A percentile compares a stretch with the other conserved stretches of the same genome.
These are phyloP conservation scores for Platerodrilus igneus DNA, from an alignment of 2,888 invertebrate genomes.

Conservation along the genomic window DNA sequence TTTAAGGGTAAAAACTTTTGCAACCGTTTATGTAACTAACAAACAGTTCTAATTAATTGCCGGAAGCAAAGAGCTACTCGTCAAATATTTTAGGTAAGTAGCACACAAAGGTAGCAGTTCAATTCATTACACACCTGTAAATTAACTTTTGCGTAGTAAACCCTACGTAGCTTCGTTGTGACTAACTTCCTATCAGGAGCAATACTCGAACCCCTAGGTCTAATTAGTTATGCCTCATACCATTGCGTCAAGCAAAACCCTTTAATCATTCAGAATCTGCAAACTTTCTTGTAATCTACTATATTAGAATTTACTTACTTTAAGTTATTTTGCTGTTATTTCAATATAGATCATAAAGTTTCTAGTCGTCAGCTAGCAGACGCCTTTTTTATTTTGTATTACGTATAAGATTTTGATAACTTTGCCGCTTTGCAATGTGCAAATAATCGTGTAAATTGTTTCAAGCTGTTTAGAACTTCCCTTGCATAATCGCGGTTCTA, in stretches of 20 bases:
- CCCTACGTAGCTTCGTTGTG: conserved; percentile 12
- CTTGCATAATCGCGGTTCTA: too few relatives aligned
- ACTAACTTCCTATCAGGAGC: conserved; percentile 23
- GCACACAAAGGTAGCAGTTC: conserved; percentile 16
- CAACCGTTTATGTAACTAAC: conserved; percentile 8
- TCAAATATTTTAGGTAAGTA: conserved; percentile 16
- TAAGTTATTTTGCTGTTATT: conserved; percentile 27
- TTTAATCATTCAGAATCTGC: conserved; percentile 30
- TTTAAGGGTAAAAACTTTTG: conserved; percentile 2
- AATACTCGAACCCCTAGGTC: conserved; percentile 23
- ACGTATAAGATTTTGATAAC: too few relatives aligned
- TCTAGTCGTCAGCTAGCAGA: too few relatives aligned
- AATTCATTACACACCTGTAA: conserved; percentile 13
- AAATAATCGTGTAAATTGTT: too few relatives aligned
- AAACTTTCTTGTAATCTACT: conserved; percentile 28
- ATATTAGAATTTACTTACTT: conserved; percentile 28
- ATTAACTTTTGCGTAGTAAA: conserved; percentile 7
- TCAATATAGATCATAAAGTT: too few relatives aligned
- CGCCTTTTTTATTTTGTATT: too few relatives aligned
- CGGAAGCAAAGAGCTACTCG: conserved; percentile 18
- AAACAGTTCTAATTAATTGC: conserved; percentile 26
- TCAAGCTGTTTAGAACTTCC: too few relatives aligned
- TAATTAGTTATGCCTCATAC: conserved; percentile 24
- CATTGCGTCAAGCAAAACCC: conserved; percentile 25
- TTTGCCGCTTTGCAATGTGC: too few relatives aligned